Evolutionary conservation across 1,140 invertebrate genomes (phyloP), one percentile per base, ranked within the genome.

Genomic region (Aleiodes sp.): DNA sequence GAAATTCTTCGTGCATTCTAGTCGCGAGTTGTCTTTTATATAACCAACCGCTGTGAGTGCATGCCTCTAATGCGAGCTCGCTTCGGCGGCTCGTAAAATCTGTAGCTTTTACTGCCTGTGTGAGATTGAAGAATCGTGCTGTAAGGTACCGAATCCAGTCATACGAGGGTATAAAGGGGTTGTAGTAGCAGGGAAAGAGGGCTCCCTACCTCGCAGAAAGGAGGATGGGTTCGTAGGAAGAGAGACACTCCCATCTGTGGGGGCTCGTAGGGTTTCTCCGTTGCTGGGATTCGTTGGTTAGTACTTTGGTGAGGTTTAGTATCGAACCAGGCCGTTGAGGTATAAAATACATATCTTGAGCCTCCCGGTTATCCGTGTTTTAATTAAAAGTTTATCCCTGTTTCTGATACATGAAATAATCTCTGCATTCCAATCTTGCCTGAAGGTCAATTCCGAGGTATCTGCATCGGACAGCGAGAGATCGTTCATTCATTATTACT

Each of bases 331-430:
- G 73, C 73, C 19, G 75, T 75, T 75, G 73, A 79, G 74, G 74
- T 78, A 80, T 80, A 77, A 79, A 80, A 81, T 78, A 81, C 79
- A 80, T 80, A 81, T 81, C 79, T 80, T 80, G 73, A 78, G 76
- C 74, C 75, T 72, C 61, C n/a, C 41, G 60, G 41, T 78, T 69
- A 81, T 78, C 74, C 76, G 39, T 56, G 76, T 65, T 81, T 80
- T 81, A 81, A 81, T 81, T 81, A 81, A 81, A 81, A 81, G 71
- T 80, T 80, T 76, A 81, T 79, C 77, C 73, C n/a, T 70, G 70
- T 70, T 70, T 72, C 75, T 72, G 73, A 77, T 81, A 74, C 73
- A 59, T 28, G 64, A 70, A 70, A 72, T 76, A 71, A 81, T 76
- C 75, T 72, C 57, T 70, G 63, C 33, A 46, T 77, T 80, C 71